Percentiles rank a stretch among this genome's conserved stretches.
Conservation (phyloP, 53 echinoderm and acorn worm species). For the Hippasteria phrygiana region DNA sequence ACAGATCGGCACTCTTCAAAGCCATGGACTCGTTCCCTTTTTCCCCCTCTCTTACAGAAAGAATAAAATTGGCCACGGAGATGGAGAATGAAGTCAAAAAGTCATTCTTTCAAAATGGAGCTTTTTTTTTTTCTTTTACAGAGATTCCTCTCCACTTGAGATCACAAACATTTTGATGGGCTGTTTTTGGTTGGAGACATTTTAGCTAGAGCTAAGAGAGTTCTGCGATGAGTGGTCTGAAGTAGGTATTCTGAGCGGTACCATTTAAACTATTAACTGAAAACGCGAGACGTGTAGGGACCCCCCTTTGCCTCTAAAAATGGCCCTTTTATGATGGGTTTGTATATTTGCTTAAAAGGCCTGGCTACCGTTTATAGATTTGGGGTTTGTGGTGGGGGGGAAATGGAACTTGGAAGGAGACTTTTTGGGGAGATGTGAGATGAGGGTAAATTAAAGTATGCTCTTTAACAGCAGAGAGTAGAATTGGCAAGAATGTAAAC, state of each 20-base stretch:
- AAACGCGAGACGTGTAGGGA: background rate
- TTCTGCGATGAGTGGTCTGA: constrained; percentile 13
- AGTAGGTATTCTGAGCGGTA: constrained; percentile 11
- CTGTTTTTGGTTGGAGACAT: background rate
- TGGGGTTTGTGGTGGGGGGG: background rate
- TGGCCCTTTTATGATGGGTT: background rate
- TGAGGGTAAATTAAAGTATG: background rate
- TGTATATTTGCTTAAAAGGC: constrained; percentile 13
- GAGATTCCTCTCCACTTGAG: background rate
- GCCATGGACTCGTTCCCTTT: background rate
- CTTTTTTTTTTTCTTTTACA: background rate
- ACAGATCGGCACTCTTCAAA: constrained; percentile 53
- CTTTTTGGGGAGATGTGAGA: background rate
- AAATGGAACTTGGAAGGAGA: background rate
- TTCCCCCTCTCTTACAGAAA: background rate
- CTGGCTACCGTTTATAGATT: background rate
- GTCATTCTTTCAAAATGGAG: background rate
- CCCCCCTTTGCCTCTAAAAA: background rate
- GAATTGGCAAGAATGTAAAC: background rate
- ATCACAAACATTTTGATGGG: background rate
- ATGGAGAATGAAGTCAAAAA: constrained; percentile 19
- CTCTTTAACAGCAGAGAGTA: background rate
- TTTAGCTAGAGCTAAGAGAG: background rate
- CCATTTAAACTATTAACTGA: constrained; percentile 28
- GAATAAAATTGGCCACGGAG: background rate